Evolutionary conservation across 2,113 vertebrate species (phyloP).

Genomic region (Notechis scutatus): DNA sequence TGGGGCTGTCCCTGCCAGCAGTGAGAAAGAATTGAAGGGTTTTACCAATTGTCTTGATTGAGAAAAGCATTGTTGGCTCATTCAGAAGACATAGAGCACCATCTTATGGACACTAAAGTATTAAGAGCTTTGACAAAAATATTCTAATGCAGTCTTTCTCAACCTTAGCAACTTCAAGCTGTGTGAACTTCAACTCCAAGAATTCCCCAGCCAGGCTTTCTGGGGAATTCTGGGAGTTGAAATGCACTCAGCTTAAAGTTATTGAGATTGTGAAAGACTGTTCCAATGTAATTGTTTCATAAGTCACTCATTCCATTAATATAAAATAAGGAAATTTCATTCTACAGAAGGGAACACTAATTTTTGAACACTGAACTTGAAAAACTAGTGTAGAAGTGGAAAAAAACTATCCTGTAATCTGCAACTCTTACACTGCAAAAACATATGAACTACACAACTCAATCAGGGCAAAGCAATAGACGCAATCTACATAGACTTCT

Average conservation of each 20-base stretch:
- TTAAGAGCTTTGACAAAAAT: background rate
- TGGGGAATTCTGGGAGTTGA: background rate
- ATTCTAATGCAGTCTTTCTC: background rate
- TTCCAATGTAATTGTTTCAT: background rate
- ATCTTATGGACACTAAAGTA: background rate
- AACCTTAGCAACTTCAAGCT: background rate
- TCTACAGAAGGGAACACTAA: background rate
- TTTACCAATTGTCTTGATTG: background rate
- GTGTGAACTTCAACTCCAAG: no score
- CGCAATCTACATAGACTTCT: no score
- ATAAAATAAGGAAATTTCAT: background rate
- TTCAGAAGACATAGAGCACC: constrained; percentile 11
- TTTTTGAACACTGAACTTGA: background rate
- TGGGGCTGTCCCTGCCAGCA: background rate
- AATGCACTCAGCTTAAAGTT: background rate
- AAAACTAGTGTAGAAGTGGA: background rate
- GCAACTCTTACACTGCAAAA: no score
- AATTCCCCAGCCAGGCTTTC: no score
- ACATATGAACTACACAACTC: no score
- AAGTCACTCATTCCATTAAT: background rate
- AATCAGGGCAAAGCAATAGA: no score
- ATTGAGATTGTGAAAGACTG: background rate
- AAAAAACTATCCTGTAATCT: no score
- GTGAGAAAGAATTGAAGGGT: background rate
- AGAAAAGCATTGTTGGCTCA: background rate